Conservation (phyloP, 2,888 invertebrate species). For the Arrhopalites spinosus region DNA sequence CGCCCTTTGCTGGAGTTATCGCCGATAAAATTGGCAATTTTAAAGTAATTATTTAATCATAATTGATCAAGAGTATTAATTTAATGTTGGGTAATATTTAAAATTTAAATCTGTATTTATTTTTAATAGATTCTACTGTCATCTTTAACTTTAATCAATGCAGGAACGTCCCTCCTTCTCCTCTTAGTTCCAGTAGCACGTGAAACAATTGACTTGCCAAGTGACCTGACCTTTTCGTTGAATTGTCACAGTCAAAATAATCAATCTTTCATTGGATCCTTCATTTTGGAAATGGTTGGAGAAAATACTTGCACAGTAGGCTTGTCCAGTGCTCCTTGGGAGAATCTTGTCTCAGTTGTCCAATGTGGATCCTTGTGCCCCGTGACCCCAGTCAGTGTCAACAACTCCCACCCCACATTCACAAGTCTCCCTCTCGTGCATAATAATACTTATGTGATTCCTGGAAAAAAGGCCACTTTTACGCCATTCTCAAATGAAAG, state of each 20-base stretch:
- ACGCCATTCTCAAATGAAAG: background rate
- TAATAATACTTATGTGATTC: slow-evolving; percentile 7
- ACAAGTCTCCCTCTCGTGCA: background rate
- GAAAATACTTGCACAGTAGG: slow-evolving; percentile 39
- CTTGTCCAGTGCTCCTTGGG: slow-evolving; percentile 7
- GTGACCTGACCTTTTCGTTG: slow-evolving; percentile 66
- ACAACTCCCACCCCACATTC: background rate
- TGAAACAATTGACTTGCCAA: slow-evolving; percentile 69
- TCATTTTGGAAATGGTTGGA: slow-evolving; percentile 41
- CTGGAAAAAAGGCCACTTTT: slow-evolving; percentile 14
- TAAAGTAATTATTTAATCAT: slow-evolving; percentile 66
- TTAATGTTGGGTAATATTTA: background rate
- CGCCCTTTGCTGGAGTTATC: slow-evolving; percentile 74
- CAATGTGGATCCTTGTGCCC: slow-evolving; percentile 49
- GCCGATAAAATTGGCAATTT: slow-evolving; percentile 82
- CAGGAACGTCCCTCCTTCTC: slow-evolving; percentile 69
- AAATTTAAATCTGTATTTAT: background rate
- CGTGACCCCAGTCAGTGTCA: background rate
- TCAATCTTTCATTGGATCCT: slow-evolving; percentile 2
- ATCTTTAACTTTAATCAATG: slow-evolving; percentile 70
- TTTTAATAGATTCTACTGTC: slow-evolving; percentile 68
- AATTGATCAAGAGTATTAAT: background rate
- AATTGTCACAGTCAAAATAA: slow-evolving; percentile 60
- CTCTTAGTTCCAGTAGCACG: slow-evolving; percentile 74
- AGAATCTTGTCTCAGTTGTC: slow-evolving; percentile 25